Percentiles rank a stretch among this genome's conserved stretches.
These are phyloP conservation scores for Icerya purchasi DNA, from an alignment of 2,888 invertebrate genomes.

Conservation along the genomic window DNA sequence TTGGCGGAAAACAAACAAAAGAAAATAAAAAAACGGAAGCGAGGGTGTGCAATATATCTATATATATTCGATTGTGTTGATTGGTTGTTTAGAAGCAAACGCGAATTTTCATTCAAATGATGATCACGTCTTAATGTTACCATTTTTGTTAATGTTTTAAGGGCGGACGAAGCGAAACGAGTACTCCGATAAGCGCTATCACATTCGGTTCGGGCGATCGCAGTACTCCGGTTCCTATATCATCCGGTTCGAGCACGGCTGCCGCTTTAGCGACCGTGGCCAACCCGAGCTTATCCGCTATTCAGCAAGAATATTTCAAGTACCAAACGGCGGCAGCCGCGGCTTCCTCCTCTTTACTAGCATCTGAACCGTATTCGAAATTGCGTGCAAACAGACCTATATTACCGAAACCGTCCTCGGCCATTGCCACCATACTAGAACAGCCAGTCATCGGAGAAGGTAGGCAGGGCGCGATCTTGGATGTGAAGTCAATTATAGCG, in stretches of 20 bases:
- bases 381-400: conserved; percentile 24
- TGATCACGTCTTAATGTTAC: no score
- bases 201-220: background rate
- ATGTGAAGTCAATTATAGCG: conserved; percentile 61
- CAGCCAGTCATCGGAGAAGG: conserved; percentile 37
- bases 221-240: background rate
- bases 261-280: background rate
- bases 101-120: no score
- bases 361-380: background rate
- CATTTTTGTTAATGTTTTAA: no score
- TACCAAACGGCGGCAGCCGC: background rate
- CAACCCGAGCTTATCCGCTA: background rate
- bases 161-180: conserved; percentile 1
- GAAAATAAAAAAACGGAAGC: no score
- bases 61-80: no score
- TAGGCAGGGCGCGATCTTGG: conserved; percentile 53
- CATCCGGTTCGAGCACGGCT: background rate
- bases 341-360: background rate
- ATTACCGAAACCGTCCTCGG: conserved; percentile 27
- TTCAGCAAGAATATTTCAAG: background rate
- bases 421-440: background rate
- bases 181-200: background rate
- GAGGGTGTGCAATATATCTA: no score
- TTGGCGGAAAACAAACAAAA: no score
- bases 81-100: no score